A percentile compares a stretch with the other conserved stretches of the same genome.
Evolutionary conservation across 2,113 vertebrate genomes (phyloP).

Genomic region (Alouatta palliata): DNA sequence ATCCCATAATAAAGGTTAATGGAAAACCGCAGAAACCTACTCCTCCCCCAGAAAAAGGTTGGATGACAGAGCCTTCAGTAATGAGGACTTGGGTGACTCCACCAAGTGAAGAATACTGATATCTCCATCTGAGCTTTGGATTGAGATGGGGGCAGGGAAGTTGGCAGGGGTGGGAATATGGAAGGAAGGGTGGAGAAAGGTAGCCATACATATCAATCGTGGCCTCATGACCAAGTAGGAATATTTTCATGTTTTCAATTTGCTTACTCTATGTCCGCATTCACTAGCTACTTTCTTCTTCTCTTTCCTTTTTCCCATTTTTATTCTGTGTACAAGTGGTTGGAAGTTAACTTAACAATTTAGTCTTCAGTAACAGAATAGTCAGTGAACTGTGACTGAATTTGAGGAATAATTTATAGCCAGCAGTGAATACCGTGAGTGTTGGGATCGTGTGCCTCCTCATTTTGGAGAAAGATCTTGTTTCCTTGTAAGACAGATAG

Average conservation of each 20-base stretch:
- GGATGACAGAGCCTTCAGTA: too few relatives aligned
- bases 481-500: background rate
- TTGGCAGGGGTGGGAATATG: rapidly evolving
- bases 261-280: rapidly evolving
- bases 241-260: background rate
- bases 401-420: background rate
- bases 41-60: background rate
- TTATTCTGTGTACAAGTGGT: background rate
- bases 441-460: background rate
- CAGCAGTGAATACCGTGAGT: background rate
- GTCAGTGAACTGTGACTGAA: background rate
- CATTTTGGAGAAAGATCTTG: background rate
- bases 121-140: background rate
- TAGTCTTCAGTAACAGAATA: background rate
- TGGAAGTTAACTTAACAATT: background rate
- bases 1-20: background rate
- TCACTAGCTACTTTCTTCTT: background rate
- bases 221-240: background rate
- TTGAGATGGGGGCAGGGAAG: background rate
- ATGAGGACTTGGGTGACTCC: background rate
- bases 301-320: background rate
- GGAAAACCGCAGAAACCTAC: background rate
- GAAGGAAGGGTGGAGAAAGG: background rate
- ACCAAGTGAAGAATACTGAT: background rate
- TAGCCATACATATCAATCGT: rapidly evolving